phyloP scores from a whole-genome alignment of 2,888 invertebrate genomes.

The Lasius platythorax region DNA sequence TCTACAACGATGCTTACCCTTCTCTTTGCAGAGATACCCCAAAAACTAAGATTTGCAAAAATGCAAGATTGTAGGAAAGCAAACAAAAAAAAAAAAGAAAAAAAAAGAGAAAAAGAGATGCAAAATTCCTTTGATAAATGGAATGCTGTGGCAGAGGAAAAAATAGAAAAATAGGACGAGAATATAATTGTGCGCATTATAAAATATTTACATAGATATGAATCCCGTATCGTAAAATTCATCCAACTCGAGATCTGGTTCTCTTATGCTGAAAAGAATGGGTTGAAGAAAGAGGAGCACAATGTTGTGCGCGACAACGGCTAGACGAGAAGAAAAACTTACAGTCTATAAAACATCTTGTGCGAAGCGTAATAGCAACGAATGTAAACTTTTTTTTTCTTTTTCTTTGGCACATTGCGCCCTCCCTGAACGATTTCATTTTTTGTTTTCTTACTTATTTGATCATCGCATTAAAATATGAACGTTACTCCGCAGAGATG shows the following conservation, averaged over 20 bases:
- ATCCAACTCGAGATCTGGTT: constrained; percentile 79
- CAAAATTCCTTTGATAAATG: constrained; percentile 61
- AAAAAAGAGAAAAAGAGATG: constrained; percentile 57
- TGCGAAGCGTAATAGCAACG: constrained; percentile 51
- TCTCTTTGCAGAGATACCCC: constrained; percentile 73
- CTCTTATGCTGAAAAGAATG: constrained; percentile 80
- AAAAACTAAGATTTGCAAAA: constrained; percentile 76
- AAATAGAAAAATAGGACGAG: constrained; percentile 57
- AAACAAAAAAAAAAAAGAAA: constrained; percentile 64
- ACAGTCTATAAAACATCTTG: constrained; percentile 76
- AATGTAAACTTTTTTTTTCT: constrained; percentile 51
- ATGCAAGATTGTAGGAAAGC: constrained; percentile 79
- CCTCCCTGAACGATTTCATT: constrained; percentile 62
- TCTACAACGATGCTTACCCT: constrained; percentile 80
- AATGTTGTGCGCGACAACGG: constrained; percentile 64
- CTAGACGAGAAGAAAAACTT: constrained; percentile 71
- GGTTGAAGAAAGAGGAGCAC: constrained; percentile 48
- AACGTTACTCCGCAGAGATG: background rate
- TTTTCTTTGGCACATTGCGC: constrained; percentile 52
- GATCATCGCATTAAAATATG: background rate
- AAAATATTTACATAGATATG: constrained; percentile 79
- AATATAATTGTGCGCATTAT: constrained; percentile 63
- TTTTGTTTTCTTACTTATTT: background rate
- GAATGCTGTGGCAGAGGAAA: constrained; percentile 62
- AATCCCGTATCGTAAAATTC: constrained; percentile 74